A percentile compares a stretch with the other conserved stretches of the same genome.
Conservation (phyloP, 1,140 invertebrate genomes). For the Steinernema khuongi region DNA sequence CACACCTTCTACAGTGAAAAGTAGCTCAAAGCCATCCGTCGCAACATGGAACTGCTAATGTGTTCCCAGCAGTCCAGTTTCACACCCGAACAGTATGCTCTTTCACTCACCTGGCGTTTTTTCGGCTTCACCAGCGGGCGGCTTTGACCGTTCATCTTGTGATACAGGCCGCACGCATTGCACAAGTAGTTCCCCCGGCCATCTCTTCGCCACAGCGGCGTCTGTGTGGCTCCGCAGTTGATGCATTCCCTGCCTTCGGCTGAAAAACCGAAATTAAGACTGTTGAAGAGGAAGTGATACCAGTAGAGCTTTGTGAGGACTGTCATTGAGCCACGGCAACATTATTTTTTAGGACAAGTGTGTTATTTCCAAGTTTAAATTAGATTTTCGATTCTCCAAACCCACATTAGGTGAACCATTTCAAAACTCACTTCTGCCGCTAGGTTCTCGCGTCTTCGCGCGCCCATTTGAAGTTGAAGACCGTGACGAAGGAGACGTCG, state of each 20-base stretch:
- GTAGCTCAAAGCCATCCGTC: neutral
- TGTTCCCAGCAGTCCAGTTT: neutral
- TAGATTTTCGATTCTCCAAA: neutral
- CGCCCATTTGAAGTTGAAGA: conserved; percentile 6
- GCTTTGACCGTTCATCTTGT: conserved; percentile 78
- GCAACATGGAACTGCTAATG: conserved; percentile 1
- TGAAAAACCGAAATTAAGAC: conserved; percentile 59
- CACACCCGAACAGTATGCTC: neutral
- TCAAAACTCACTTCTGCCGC: conserved; percentile 2
- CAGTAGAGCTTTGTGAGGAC: neutral
- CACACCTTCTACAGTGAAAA: neutral
- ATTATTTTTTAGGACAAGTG: neutral
- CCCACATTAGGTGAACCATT: neutral
- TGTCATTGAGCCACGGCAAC: conserved; percentile 4
- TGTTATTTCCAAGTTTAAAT: neutral
- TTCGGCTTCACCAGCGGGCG: conserved; percentile 70
- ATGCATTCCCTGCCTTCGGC: conserved; percentile 86
- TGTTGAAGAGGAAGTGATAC: neutral
- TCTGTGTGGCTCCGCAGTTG: conserved; percentile 90
- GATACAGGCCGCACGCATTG: conserved; percentile 86
- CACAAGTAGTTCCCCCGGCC: conserved; percentile 88
- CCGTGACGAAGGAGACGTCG: neutral
- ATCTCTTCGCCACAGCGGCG: conserved; percentile 91
- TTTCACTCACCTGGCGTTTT: conserved; percentile 62
- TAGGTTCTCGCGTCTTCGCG: neutral